Conservation (phyloP, 2,113 vertebrate genomes). For the Eurystomus gularis region DNA sequence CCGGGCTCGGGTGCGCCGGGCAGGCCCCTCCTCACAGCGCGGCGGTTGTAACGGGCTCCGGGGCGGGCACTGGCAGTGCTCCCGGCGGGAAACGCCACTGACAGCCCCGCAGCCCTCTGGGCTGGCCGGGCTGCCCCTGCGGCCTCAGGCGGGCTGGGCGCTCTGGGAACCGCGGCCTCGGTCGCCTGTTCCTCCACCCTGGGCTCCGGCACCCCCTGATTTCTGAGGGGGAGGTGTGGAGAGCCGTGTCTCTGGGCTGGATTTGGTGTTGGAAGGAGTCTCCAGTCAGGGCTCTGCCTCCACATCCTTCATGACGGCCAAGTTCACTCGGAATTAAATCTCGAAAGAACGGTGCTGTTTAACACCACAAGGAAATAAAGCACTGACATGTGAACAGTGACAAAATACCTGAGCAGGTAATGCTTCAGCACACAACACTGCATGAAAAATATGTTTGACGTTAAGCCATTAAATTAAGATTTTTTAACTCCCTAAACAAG, state of each 20-base stretch:
- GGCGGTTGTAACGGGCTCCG: background rate
- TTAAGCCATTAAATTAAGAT: background rate
- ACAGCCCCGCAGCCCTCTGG: rapidly evolving
- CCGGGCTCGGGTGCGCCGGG: too few species aligned
- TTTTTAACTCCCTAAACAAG: background rate
- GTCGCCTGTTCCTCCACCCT: rapidly evolving
- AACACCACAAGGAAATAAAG: background rate
- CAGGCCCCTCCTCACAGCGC: background rate
- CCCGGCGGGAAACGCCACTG: rapidly evolving
- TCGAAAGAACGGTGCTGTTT: too few species aligned
- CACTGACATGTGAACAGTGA: background rate
- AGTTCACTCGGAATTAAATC: background rate
- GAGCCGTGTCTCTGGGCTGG: rapidly evolving
- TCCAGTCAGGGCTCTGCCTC: rapidly evolving
- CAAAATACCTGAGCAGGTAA: background rate
- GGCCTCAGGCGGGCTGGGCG: rapidly evolving
- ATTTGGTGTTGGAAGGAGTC: background rate
- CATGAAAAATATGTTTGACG: rapidly evolving
- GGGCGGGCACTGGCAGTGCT: too few species aligned
- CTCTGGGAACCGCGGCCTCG: too few species aligned
- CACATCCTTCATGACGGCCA: rapidly evolving
- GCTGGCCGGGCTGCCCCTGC: too few species aligned
- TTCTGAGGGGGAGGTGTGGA: rapidly evolving
- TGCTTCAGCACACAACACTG: background rate
- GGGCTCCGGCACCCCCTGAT: rapidly evolving